Percentiles rank a stretch among this genome's conserved stretches.
Evolutionary conservation across 2,113 vertebrate species (phyloP).

Genomic region (Eptatretus burgeri): DNA sequence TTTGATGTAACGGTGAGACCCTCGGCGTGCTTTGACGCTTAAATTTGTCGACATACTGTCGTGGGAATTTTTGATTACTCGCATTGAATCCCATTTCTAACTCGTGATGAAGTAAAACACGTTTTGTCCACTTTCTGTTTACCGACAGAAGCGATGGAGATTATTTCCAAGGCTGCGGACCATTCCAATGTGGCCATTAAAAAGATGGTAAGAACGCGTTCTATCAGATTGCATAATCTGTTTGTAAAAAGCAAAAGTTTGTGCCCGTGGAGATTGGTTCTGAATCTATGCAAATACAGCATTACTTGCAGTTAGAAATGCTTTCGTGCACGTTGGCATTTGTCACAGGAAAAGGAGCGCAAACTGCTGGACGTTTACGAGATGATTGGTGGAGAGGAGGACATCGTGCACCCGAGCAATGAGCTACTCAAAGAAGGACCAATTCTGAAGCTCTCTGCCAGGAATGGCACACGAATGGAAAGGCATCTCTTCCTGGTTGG

Average conservation of each 20-base stretch:
- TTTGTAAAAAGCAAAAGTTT: neutral
- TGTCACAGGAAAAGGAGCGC: slow-evolving; percentile 68
- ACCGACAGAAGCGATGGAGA: slow-evolving; percentile 54
- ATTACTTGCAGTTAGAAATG: neutral
- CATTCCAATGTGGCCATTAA: slow-evolving; percentile 82
- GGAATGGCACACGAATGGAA: slow-evolving; percentile 67
- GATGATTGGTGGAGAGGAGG: slow-evolving; percentile 60
- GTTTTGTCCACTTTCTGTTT: neutral
- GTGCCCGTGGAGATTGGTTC: neutral
- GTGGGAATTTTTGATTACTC: too few relatives aligned
- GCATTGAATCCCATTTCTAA: too few relatives aligned
- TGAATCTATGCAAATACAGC: neutral
- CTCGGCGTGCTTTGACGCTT: too few relatives aligned
- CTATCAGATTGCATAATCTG: neutral
- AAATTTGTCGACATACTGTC: too few relatives aligned
- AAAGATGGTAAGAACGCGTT: slow-evolving; percentile 76
- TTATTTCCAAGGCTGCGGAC: slow-evolving; percentile 83
- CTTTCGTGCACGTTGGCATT: neutral
- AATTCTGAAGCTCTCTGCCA: slow-evolving; percentile 83
- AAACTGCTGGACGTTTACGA: slow-evolving; percentile 82
- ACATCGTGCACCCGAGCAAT: slow-evolving; percentile 85
- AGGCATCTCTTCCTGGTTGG: slow-evolving; percentile 77
- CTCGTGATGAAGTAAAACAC: too few relatives aligned
- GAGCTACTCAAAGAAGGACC: slow-evolving; percentile 88
- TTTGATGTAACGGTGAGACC: too few relatives aligned